phyloP scores from a whole-genome alignment of 1,140 invertebrate species.

The Parasteatoda tepidariorum region DNA sequence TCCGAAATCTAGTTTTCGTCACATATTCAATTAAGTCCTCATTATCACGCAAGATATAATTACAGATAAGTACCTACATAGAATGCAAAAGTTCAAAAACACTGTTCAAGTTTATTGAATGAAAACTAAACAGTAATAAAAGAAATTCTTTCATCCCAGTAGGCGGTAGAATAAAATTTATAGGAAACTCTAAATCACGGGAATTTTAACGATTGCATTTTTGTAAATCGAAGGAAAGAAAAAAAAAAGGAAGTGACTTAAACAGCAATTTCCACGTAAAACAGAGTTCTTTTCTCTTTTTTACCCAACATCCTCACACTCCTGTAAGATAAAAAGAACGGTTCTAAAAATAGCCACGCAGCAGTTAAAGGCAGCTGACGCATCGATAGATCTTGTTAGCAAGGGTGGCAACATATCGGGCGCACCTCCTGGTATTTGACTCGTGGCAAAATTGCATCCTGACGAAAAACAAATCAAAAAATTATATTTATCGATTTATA shows the following conservation, averaged over 20 bases:
- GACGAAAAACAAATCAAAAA: not conserved
- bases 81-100: no score
- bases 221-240: not conserved
- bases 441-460: not conserved
- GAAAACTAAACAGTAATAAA: no score
- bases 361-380: slow-evolving; percentile 50
- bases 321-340: not conserved
- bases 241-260: slow-evolving; percentile 38
- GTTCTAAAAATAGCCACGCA: slow-evolving; percentile 35
- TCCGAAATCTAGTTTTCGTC: no score
- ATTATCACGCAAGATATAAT: no score
- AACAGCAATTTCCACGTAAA: slow-evolving; percentile 40
- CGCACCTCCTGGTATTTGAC: not conserved
- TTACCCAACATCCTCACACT: slow-evolving; percentile 29
- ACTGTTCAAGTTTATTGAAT: no score
- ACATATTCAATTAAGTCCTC: no score
- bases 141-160: not conserved
- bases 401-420: slow-evolving; percentile 21
- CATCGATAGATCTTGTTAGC: slow-evolving; percentile 41
- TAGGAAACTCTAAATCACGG: not conserved
- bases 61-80: no score
- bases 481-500: not conserved
- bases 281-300: slow-evolving; percentile 2
- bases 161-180: not conserved
- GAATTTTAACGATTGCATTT: not conserved